Conservation (phyloP, 2,797 vertebrate species). For the Hozukius guyotensis region DNA sequence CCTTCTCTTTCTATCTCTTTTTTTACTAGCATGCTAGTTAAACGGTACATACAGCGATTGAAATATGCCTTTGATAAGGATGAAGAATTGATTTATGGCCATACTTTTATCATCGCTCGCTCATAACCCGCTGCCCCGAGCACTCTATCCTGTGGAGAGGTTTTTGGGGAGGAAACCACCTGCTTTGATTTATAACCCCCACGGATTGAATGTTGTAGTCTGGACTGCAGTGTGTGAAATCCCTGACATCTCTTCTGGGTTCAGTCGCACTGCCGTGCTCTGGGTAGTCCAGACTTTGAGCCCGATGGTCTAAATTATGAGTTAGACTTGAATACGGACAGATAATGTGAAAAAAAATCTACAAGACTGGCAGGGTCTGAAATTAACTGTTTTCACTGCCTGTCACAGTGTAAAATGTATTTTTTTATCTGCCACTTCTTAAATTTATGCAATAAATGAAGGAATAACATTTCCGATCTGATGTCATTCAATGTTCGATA, state of each 20-base stretch:
- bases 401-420: no score
- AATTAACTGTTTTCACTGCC: no score
- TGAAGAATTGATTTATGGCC: constrained; percentile 82
- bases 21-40: constrained; percentile 79
- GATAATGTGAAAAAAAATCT: neutral
- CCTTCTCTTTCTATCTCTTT: constrained; percentile 56
- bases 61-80: constrained; percentile 85
- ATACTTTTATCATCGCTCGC: constrained; percentile 80
- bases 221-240: constrained; percentile 55
- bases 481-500: no score
- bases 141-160: constrained; percentile 67
- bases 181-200: constrained; percentile 80
- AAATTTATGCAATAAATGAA: no score
- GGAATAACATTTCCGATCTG: no score
- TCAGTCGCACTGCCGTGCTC: constrained; percentile 30
- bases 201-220: constrained; percentile 57
- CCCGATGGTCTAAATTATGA: constrained; percentile 32
- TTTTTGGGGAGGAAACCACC: constrained; percentile 78
- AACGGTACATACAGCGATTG: constrained; percentile 75
- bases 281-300: constrained; percentile 8
- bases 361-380: neutral
- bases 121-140: constrained; percentile 75
- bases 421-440: no score
- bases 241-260: constrained; percentile 57
- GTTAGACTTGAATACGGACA: constrained; percentile 7